Conservation (phyloP, 2,113 vertebrate species). For the Crotalus viridis region DNA sequence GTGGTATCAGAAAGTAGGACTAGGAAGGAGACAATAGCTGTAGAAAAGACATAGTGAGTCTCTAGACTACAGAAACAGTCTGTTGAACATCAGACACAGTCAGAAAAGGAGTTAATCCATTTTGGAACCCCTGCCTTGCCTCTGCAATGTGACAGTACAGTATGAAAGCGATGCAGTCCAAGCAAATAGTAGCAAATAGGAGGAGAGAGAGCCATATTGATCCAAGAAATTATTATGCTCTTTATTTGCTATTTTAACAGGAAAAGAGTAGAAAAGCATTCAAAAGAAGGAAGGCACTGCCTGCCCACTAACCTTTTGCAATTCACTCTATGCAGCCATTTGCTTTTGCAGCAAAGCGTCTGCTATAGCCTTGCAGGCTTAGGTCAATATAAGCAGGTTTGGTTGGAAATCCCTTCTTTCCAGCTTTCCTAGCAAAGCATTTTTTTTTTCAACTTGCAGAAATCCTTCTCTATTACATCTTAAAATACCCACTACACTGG, state of each 20-base stretch:
- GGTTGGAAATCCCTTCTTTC: neutral
- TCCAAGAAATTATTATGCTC: neutral
- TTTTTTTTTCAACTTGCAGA: neutral
- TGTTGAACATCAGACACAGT: neutral
- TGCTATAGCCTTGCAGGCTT: neutral
- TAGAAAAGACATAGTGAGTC: neutral
- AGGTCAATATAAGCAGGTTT: slow-evolving; percentile 2
- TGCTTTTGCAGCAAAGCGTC: slow-evolving; percentile 55
- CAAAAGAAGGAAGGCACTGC: neutral
- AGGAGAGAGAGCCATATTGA: neutral
- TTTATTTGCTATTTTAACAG: neutral
- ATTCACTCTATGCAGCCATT: slow-evolving; percentile 51
- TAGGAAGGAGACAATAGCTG: neutral
- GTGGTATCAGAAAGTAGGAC: neutral
- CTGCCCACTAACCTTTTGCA: slow-evolving; percentile 35
- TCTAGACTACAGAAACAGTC: neutral
- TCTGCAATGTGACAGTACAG: slow-evolving; percentile 28
- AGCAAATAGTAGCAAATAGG: neutral
- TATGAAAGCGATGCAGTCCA: neutral
- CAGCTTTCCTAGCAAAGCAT: neutral
- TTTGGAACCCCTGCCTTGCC: neutral
- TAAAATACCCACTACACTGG: neutral
- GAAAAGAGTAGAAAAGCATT: neutral
- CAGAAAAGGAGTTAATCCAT: slow-evolving; percentile 15
- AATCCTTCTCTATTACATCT: neutral